These are phyloP conservation scores for Heterotilapia buettikoferi DNA, from an alignment of 2,113 vertebrate genomes.

Conservation along the genomic window DNA sequence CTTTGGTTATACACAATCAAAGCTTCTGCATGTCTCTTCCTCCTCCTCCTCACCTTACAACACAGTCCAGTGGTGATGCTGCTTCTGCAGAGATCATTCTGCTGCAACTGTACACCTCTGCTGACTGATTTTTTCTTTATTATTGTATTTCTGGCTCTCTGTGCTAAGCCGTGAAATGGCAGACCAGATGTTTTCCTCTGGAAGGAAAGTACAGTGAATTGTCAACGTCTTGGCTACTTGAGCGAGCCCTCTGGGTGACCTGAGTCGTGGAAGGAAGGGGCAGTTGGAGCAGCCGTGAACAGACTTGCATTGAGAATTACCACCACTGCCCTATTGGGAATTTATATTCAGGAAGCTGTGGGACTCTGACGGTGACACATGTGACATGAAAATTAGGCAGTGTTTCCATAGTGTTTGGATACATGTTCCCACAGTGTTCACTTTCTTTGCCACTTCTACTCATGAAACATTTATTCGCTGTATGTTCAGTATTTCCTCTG, in stretches of 20 bases:
- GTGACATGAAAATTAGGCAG: background rate
- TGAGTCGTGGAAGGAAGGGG: background rate
- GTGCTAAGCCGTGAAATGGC: background rate
- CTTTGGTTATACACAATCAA: background rate
- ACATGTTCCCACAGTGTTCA: background rate
- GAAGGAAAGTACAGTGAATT: background rate
- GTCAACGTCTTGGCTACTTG: conserved; percentile 1
- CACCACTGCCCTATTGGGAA: background rate
- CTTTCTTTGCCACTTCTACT: background rate
- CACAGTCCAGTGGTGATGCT: background rate
- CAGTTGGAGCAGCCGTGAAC: background rate
- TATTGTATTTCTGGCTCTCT: conserved; percentile 5
- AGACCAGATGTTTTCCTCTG: conserved; percentile 41
- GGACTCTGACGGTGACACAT: background rate
- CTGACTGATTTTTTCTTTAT: background rate
- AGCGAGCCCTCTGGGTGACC: conserved; percentile 24
- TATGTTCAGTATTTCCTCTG: conserved; percentile 2
- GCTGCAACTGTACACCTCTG: conserved; percentile 8
- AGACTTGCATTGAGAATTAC: conserved; percentile 9
- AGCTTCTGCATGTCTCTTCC: background rate
- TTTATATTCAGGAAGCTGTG: background rate
- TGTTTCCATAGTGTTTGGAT: conserved; percentile 25
- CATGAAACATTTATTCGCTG: background rate
- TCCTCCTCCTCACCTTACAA: background rate
- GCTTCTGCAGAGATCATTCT: background rate